phyloP scores from a whole-genome alignment of 2,113 vertebrate species.

The Dicaeum eximium region DNA sequence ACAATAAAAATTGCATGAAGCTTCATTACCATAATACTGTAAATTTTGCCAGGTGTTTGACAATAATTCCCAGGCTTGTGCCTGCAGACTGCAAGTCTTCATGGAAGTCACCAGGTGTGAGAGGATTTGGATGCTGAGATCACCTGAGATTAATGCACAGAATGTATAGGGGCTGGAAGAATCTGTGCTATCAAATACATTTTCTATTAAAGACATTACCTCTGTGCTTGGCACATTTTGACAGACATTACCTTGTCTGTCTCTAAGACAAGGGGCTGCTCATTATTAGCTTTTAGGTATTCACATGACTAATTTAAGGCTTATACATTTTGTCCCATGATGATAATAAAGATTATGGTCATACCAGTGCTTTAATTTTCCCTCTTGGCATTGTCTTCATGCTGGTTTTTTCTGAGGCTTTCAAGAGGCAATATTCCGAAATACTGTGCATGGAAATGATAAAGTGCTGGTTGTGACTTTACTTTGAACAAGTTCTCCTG shows the following conservation, averaged over 20 bases:
- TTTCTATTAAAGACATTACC: conserved; percentile 14
- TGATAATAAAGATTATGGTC: not conserved
- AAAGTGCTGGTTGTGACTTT: conserved; percentile 74
- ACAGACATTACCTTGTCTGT: too few relatives aligned
- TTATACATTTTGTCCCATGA: conserved; percentile 11
- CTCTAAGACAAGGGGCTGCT: not conserved
- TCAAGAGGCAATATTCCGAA: conserved; percentile 70
- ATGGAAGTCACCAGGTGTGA: not conserved
- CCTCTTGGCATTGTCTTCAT: conserved; percentile 41
- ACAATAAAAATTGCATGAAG: not conserved
- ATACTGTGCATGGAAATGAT: conserved; percentile 75
- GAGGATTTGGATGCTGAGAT: not conserved
- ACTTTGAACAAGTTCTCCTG: conserved; percentile 77
- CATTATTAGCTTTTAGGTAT: conserved; percentile 34
- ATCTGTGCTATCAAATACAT: conserved; percentile 17
- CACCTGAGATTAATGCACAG: not conserved
- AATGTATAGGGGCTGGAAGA: not conserved
- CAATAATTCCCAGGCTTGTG: not conserved
- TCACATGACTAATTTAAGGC: conserved; percentile 24
- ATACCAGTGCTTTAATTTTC: conserved; percentile 48
- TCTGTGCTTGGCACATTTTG: too few relatives aligned
- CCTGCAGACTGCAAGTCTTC: not conserved
- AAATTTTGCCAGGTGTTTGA: not conserved
- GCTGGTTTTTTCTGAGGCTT: conserved; percentile 12
- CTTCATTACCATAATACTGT: not conserved